phyloP scores from a whole-genome alignment of 53 echinoderm and acorn worm genomes.

The Pentamera pediparva region DNA sequence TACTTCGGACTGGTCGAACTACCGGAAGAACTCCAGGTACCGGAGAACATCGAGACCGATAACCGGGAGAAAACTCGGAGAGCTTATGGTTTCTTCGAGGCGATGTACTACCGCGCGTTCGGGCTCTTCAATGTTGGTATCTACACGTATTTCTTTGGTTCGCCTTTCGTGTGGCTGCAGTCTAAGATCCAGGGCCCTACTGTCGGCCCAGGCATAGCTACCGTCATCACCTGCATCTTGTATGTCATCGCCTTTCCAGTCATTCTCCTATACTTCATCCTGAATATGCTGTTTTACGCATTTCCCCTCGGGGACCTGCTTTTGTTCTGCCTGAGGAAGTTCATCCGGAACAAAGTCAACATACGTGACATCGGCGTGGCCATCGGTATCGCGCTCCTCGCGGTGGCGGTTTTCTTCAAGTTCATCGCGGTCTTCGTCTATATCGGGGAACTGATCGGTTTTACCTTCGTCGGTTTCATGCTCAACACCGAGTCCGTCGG shows the following conservation, averaged over 20 bases:
- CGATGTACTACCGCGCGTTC: constrained; percentile 34
- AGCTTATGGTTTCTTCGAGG: constrained; percentile 27
- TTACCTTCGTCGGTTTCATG: constrained; percentile 87
- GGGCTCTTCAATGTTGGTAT: constrained; percentile 46
- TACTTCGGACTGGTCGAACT: constrained; percentile 44
- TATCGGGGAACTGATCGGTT: constrained; percentile 66
- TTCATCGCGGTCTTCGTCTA: constrained; percentile 84
- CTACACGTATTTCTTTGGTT: constrained; percentile 41
- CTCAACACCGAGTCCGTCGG: constrained; percentile 65
- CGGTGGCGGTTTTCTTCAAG: constrained; percentile 68
- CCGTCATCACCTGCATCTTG: neutral
- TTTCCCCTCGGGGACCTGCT: constrained; percentile 68
- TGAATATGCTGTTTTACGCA: constrained; percentile 58
- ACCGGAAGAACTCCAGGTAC: constrained; percentile 8
- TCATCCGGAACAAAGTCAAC: constrained; percentile 31
- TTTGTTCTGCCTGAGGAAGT: constrained; percentile 57
- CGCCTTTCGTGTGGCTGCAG: constrained; percentile 38
- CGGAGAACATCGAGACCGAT: constrained; percentile 6
- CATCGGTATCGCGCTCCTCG: constrained; percentile 42
- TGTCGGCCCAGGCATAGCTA: constrained; percentile 15
- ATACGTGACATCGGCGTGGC: constrained; percentile 45
- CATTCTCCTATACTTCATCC: constrained; percentile 31
- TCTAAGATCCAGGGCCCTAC: neutral
- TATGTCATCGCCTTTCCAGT: constrained; percentile 49
- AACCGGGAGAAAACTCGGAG: neutral